Evolutionary conservation across 2,113 vertebrate species (phyloP).

Genomic region (Syrmaticus mikado): DNA sequence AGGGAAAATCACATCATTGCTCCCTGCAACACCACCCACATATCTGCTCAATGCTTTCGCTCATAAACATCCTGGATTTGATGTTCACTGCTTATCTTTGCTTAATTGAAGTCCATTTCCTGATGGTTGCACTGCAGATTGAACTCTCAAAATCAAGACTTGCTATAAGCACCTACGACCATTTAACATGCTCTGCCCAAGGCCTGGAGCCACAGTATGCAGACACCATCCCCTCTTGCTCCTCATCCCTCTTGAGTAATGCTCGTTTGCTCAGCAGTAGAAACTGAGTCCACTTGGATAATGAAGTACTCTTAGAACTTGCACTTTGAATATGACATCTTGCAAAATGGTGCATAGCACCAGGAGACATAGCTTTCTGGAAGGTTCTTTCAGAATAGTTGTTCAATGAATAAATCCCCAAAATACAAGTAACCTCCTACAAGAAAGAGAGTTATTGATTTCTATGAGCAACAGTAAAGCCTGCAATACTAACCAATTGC

Average conservation of each 20-base stretch:
- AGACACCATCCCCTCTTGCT: not conserved
- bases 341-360: not conserved
- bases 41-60: not conserved
- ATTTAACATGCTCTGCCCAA: not conserved
- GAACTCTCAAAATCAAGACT: not conserved
- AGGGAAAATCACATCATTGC: not conserved
- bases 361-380: not conserved
- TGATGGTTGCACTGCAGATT: not conserved
- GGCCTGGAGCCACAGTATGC: accelerated
- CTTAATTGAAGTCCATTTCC: not conserved
- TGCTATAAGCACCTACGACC: accelerated
- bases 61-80: not conserved
- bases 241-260: not conserved
- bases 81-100: not conserved
- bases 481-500: not conserved
- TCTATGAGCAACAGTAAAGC: not conserved
- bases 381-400: not conserved
- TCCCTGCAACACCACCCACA: not conserved
- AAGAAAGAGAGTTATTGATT: not conserved
- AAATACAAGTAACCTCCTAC: not conserved
- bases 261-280: not conserved
- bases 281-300: not conserved
- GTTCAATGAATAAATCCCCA: not conserved
- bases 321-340: accelerated
- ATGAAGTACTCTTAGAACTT: not conserved